Percentiles rank a stretch among this genome's conserved stretches.
These are phyloP conservation scores for Loris lydekkerianus DNA, from an alignment of 2,797 vertebrate genomes.

Conservation along the genomic window DNA sequence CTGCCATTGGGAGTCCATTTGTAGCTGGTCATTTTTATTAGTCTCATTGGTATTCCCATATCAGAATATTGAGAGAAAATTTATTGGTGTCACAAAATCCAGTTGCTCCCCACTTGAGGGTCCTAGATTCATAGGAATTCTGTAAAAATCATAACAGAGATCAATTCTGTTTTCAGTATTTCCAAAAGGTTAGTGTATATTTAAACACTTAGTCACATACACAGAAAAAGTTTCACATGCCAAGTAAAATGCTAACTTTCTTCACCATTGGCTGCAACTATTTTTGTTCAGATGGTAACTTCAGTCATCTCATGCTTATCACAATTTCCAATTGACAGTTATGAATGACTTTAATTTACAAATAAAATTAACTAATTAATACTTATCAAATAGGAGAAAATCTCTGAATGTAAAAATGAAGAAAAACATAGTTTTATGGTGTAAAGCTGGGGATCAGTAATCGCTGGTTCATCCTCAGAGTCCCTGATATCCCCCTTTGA, in stretches of 20 bases:
- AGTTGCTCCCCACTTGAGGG: conserved; percentile 58
- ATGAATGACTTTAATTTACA: conserved; percentile 10
- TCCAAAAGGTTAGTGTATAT: conserved; percentile 68
- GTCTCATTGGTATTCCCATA: conserved; percentile 66
- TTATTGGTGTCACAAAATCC: conserved; percentile 68
- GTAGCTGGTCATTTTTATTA: conserved; percentile 42
- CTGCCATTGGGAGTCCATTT: not conserved
- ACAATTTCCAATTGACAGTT: conserved; percentile 36
- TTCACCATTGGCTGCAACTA: not conserved
- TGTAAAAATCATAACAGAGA: conserved; percentile 77
- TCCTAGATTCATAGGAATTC: conserved; percentile 70
- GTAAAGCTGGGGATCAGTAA: not conserved
- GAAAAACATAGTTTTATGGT: not conserved
- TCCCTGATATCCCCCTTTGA: not conserved
- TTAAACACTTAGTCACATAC: conserved; percentile 48
- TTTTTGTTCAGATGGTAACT: conserved; percentile 9
- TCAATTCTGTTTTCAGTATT: conserved; percentile 56
- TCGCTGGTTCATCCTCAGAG: not conserved
- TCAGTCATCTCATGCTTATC: conserved; percentile 5
- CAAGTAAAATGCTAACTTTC: conserved; percentile 43
- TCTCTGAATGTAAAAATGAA: not conserved
- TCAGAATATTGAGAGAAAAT: conserved; percentile 66
- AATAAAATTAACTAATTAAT: conserved; percentile 40
- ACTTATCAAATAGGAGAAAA: not conserved
- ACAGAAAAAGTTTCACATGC: not conserved